Percentiles rank a stretch among this genome's conserved stretches.
Conservation (phyloP, 2,888 invertebrate species). For the Conistra vaccinii region DNA sequence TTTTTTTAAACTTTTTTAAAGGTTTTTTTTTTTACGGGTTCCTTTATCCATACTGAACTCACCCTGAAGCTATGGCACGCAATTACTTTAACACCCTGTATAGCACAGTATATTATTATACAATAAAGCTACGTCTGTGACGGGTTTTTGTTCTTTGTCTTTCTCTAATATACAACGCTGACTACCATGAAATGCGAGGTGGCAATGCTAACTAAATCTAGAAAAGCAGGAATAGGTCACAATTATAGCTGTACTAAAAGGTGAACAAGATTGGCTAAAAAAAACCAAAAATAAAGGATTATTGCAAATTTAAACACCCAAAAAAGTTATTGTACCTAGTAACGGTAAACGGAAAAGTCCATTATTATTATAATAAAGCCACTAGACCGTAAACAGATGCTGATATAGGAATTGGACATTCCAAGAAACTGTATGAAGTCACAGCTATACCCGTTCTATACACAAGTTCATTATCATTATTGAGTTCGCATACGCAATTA, state of each 20-base stretch:
- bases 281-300: background rate
- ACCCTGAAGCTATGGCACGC: too few relatives aligned
- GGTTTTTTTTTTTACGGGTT: too few relatives aligned
- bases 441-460: slow-evolving; percentile 31
- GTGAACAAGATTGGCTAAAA: background rate
- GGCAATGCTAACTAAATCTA: background rate
- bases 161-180: background rate
- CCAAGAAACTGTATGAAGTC: slow-evolving; percentile 55
- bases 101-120: too few relatives aligned
- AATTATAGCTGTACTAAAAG: background rate
- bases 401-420: slow-evolving; percentile 39
- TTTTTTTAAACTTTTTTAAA: too few relatives aligned
- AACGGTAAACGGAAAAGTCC: slow-evolving; percentile 8
- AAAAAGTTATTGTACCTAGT: too few relatives aligned
- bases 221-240: background rate
- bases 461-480: slow-evolving; percentile 37
- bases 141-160: background rate
- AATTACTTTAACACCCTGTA: too few relatives aligned
- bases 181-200: background rate
- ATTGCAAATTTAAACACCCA: background rate
- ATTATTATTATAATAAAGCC: slow-evolving; percentile 3
- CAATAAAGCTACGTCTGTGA: too few relatives aligned
- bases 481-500: slow-evolving; percentile 1
- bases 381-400: slow-evolving; percentile 20
- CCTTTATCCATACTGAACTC: too few relatives aligned